Base-by-base conservation (phyloP, 37 sponge, comb jelly and placozoan species). In the Ianthella basta region DNA sequence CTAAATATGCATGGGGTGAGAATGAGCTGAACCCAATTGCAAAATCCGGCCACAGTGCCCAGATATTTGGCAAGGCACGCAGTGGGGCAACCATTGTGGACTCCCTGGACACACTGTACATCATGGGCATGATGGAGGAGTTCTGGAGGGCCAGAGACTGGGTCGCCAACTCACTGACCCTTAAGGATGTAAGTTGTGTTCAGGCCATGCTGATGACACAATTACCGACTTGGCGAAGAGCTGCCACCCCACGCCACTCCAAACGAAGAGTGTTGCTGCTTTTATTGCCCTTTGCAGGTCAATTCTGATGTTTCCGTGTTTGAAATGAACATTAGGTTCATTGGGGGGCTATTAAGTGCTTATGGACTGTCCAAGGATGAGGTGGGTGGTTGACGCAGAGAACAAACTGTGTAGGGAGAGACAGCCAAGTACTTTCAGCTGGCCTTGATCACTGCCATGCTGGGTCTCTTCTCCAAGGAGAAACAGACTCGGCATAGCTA, bases 1-100 rank as follows among this genome's bases (percentile, higher is more conserved):
- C 38, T 39, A 60, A 73, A 55, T 96, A 88, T 35, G 92, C 97
- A 16, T 94, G 86, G 88, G 97, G 97, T n/a, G 83, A 90, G 60
- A 96, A 94, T 81, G 97, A 96, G 44, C 61, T 96, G 83, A 87
- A 87, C 29, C 97, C 97, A 1, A 80, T 92, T 0, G 39, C 90
- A 25, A 91, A 81, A 38, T 15, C 61, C 20, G 92, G 94, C 0
- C 97, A 96, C 66, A 80, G 87, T 18, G 90, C 97, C 0, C 73
- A 69, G 59, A 85, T 96, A 1, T 94, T 96, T 86, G 97, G 97
- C 29, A 85, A 85, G 80, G 72, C 84, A 38, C 72, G 87, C 18
- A 60, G 30, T 24, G 97, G 97, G 14, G 91, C 92, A 23, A 96
- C 94, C 55, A 91, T 96, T 59, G 92, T 96, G 34, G 97, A 96